Base-by-base conservation (phyloP, 2,113 vertebrate genomes). In the Microtus montanus region DNA sequence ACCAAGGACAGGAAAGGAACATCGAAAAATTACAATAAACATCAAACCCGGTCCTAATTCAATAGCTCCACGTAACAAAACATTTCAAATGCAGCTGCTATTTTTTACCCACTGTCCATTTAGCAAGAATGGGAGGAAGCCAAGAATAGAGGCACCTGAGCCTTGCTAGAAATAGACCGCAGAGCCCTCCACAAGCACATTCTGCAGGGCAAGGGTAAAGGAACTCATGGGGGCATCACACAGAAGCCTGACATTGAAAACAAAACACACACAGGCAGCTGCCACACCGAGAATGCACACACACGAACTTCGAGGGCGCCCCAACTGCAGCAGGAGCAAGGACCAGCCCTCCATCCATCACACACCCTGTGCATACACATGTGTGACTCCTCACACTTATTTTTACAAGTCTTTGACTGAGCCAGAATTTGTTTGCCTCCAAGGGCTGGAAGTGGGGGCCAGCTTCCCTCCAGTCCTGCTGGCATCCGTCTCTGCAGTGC, bases 1-100 rank as follows among this genome's bases (percentile, higher is more conserved):
- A 86, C 58, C 78, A 80, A 94, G 54, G 68, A 82, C 75, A 92
- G 63, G 83, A 83, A 87, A 87, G 70, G 41, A 90, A 63, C 35
- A 78, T 63, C 49, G 61, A 11, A 58, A 90, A 97, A 33, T 94
- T 92, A 83, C 7, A 78, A 64, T 77, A 90, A 95, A 68, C 49
- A 89, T 73, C 71, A 92, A 82, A 79, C 41, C 35, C 35, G 24
- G 54, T 82, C 52, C 64, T 93, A 89, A 95, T 92, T 94, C 87
- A 96, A 12, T 90, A 66, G 87, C 44, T 85, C 49, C 86, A 85
- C 66, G 28, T 71, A 77, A 82, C 61, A 73, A 92, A 77, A n/a
- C 35, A 85, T 77, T 61, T 90, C 38, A 86, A 93, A 85, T 68
- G 64, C 7, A 30, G 19, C 52, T 84, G 47, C 91, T 95, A 77